Conservation (phyloP, 2,888 invertebrate genomes). For the Agriopis aurantiaria region DNA sequence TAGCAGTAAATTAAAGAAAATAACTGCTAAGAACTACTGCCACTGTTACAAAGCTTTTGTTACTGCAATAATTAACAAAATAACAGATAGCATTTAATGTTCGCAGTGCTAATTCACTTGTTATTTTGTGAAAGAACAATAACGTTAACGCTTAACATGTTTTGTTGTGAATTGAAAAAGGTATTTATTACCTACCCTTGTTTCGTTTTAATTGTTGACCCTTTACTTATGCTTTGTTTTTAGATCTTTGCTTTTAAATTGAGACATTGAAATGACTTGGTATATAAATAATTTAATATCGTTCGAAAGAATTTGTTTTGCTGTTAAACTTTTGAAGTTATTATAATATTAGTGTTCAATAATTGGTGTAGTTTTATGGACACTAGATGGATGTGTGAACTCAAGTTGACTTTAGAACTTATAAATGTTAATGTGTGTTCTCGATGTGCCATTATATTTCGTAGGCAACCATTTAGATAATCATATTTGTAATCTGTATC, state of each 20-base stretch:
- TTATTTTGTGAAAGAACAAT: conserved; percentile 59
- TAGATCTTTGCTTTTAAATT: not conserved
- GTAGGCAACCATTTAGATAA: conserved; percentile 32
- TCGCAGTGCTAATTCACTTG: conserved; percentile 59
- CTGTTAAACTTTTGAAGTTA: not conserved
- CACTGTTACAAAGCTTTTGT: not conserved
- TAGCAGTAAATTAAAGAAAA: not conserved
- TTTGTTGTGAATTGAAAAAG: conserved; percentile 44
- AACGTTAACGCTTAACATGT: conserved; percentile 45
- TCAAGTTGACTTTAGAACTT: conserved; percentile 54
- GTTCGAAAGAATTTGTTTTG: not conserved
- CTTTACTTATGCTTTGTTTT: not conserved
- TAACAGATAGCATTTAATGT: not conserved
- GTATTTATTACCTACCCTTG: not conserved
- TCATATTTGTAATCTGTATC: conserved; percentile 46
- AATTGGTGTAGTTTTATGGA: conserved; percentile 21
- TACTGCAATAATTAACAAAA: not conserved
- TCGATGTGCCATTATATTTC: conserved; percentile 67
- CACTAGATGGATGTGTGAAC: conserved; percentile 22
- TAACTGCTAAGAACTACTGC: not conserved
- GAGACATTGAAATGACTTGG: not conserved
- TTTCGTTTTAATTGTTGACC: not conserved
- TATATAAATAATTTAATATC: not conserved
- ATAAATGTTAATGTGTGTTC: conserved; percentile 69
- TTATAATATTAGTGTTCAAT: not conserved